Base-by-base conservation (phyloP, 2,888 invertebrate genomes). In the Autographa pulchrina region DNA sequence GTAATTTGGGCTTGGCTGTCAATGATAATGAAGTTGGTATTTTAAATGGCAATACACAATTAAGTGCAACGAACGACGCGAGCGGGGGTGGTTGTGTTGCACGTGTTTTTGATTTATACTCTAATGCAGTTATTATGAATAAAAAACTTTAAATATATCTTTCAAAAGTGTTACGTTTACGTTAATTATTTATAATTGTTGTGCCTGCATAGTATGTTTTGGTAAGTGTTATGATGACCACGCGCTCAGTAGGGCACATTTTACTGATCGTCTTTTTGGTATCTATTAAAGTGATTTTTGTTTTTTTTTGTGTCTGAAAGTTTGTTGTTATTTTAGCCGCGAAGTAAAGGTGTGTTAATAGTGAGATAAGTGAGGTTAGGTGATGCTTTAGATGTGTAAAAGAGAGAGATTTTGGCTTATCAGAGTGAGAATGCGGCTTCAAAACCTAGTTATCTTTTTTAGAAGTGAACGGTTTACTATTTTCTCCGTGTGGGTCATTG, bases 231-330 rank as follows among this genome's bases (percentile, higher is more conserved):
- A 65, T 74, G 70, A 74, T 62, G 75, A 88, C 90, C 92, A 92
- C 88, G 91, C 91, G 91, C 88, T 90, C 80, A 72, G 65, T 75
- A 38, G 75, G 84, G 85, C 91, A 91, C 89, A 85, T 89, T 90
- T 25, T 69, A 72, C 69, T 70, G 70, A 70, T 71, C 60, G 54
- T 69, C 74, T 67, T 69, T 72, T 77, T 68, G 32, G 52, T 73
- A 14, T 68, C 0, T 70, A 70, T 43, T 62, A 72, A 70, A 58
- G 67, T 66, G 35, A 52, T 72, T 73, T 38, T 63, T 68, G 56
- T 83, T 56, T 72, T 74, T 58, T 74, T 72, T 64, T 73, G 70
- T n/a, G 32, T 61, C 65, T 70, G 14, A 13, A 62, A 65, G 60
- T 70, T 72, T 62, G 31, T 71, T 69, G 68, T 61, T 48, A 71